These are phyloP conservation scores for Oryzias melastigma DNA, from an alignment of 2,113 vertebrate genomes.

Conservation along the genomic window DNA sequence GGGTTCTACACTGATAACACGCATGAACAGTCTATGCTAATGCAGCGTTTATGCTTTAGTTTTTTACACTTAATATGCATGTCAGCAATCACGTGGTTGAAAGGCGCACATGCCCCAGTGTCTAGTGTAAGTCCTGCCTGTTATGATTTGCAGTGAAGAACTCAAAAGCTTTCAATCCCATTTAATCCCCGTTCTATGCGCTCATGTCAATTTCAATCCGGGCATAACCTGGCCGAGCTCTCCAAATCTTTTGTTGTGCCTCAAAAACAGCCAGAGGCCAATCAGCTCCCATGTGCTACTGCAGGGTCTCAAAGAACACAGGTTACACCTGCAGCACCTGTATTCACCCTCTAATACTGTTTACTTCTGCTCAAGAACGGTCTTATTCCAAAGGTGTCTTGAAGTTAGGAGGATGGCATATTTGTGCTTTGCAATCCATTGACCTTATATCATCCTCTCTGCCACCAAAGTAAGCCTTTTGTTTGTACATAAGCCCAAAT, in stretches of 20 bases:
- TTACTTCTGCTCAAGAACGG: no score
- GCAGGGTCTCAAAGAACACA: not conserved
- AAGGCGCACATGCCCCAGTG: not conserved
- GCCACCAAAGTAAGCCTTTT: no score
- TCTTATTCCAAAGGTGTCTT: no score
- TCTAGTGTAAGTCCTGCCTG: constrained; percentile 19
- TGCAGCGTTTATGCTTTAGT: constrained; percentile 21
- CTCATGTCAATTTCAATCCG: constrained; percentile 56
- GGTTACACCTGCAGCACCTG: constrained; percentile 1
- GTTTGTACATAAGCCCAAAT: no score
- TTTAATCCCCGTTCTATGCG: constrained; percentile 47
- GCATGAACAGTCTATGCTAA: constrained; percentile 5
- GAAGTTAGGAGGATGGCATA: no score
- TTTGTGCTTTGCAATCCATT: no score
- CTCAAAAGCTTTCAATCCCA: constrained; percentile 12
- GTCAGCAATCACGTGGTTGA: constrained; percentile 19
- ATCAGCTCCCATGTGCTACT: constrained; percentile 2
- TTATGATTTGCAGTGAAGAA: constrained; percentile 31
- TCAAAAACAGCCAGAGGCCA: constrained; percentile 24
- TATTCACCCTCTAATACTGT: not conserved
- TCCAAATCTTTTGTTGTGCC: constrained; percentile 43
- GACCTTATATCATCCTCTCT: no score
- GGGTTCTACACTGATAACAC: constrained; percentile 3
- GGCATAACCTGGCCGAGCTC: constrained; percentile 50
- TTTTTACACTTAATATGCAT: constrained; percentile 17